Conservation (phyloP, 2,113 vertebrate genomes). For the Vulpes vulpes region DNA sequence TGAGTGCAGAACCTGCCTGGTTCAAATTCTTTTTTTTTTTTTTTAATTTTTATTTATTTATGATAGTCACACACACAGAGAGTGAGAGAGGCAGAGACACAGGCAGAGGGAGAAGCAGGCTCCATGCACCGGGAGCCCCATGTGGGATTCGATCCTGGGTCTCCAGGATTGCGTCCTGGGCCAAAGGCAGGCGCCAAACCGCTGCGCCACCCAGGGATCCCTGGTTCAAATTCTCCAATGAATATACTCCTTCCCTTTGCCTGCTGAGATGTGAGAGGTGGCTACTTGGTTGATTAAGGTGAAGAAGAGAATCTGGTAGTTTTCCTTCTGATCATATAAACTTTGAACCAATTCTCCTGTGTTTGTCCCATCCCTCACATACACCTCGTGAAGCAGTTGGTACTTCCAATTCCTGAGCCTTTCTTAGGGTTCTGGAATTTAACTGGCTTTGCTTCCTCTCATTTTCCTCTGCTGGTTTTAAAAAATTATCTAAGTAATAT, state of each 20-base stretch:
- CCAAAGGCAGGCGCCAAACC: no score
- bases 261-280: neutral
- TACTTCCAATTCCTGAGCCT: neutral
- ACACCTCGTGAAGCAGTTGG: neutral
- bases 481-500: neutral
- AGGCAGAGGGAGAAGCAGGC: no score
- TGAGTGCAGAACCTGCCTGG: neutral
- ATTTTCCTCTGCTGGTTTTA: neutral
- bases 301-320: neutral
- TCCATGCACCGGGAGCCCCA: no score
- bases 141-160: no score
- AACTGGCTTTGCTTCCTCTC: neutral
- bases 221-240: neutral
- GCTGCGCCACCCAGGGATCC: no score
- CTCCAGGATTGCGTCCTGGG: no score
- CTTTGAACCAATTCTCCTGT: neutral
- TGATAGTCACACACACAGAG: no score
- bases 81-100: no score
- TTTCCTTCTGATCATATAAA: conserved; percentile 13
- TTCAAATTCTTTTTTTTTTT: neutral
- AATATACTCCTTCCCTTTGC: neutral
- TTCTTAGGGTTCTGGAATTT: neutral
- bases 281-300: neutral
- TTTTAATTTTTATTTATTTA: no score
- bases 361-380: neutral